phyloP scores from a whole-genome alignment of 2,113 vertebrate genomes.

The Condylura cristata region DNA sequence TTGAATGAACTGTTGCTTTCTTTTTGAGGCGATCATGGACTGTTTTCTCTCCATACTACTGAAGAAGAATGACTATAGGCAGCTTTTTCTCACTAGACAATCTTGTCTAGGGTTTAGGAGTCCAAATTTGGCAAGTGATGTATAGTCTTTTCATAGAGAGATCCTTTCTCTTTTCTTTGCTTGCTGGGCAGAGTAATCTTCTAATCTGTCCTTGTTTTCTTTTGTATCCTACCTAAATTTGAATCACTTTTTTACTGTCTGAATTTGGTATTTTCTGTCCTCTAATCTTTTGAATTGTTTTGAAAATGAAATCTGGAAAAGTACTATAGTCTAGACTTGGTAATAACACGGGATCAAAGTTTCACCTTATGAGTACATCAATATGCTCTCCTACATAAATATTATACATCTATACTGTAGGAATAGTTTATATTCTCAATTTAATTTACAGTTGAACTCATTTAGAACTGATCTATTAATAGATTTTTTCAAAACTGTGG shows the following conservation, averaged over 20 bases:
- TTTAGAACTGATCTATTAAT: neutral
- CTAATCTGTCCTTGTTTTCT: constrained; percentile 5
- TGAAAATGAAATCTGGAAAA: constrained; percentile 45
- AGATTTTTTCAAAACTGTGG: constrained; percentile 42
- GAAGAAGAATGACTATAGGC: neutral
- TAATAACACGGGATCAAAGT: neutral
- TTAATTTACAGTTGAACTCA: constrained; percentile 42
- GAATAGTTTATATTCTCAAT: constrained; percentile 20
- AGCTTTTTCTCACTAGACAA: neutral
- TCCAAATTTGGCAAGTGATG: neutral
- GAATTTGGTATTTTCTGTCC: constrained; percentile 34
- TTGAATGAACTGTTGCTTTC: neutral
- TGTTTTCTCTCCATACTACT: neutral
- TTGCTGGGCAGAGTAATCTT: neutral
- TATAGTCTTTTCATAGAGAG: neutral
- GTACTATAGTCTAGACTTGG: constrained; percentile 11
- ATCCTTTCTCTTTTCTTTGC: constrained; percentile 1
- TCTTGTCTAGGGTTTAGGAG: constrained; percentile 29
- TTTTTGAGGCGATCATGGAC: neutral
- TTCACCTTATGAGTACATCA: neutral
- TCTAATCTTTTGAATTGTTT: constrained; percentile 43
- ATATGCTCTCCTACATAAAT: neutral
- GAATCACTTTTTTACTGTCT: neutral
- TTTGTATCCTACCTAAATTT: constrained; percentile 33
- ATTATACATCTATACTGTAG: neutral